Percentiles rank a stretch among this genome's conserved stretches.
Conservation (phyloP, 2,888 invertebrate species). For the Polymixis flavicincta region DNA sequence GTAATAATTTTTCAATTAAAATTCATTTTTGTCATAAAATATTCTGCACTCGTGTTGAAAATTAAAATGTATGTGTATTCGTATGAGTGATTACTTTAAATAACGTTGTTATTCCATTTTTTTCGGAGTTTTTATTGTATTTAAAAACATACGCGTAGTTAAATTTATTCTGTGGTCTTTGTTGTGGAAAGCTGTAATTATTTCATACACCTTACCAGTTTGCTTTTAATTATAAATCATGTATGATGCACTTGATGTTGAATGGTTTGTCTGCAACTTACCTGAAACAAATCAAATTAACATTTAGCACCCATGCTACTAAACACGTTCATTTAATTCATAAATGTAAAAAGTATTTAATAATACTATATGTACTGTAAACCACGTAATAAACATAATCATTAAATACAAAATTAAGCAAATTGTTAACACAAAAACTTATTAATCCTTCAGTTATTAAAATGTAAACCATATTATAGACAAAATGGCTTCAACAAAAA, state of each 20-base stretch:
- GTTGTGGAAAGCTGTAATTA: background rate
- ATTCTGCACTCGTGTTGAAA: conserved; percentile 70
- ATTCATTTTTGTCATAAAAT: conserved; percentile 74
- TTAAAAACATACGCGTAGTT: conserved; percentile 13
- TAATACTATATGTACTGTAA: background rate
- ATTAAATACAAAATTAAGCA: conserved; percentile 6
- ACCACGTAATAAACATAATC: background rate
- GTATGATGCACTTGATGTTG: background rate
- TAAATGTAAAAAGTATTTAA: background rate
- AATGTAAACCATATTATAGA: conserved; percentile 7
- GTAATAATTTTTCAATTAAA: conserved; percentile 86
- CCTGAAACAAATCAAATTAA: conserved; percentile 41
- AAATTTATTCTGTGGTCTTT: background rate
- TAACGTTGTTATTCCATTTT: conserved; percentile 54
- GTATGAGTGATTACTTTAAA: conserved; percentile 65
- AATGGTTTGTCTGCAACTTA: conserved; percentile 39
- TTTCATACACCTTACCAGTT: conserved; percentile 8
- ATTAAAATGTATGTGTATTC: conserved; percentile 68
- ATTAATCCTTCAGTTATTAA: conserved; percentile 9
- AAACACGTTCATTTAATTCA: background rate
- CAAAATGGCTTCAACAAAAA: background rate
- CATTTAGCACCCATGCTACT: background rate
- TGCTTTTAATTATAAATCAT: too few relatives aligned
- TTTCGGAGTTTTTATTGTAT: conserved; percentile 45
- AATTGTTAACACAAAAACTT: conserved; percentile 2